A percentile compares a stretch with the other conserved stretches of the same genome.
phyloP scores from a whole-genome alignment of 1,140 invertebrate genomes.

The Araneus ventricosus region DNA sequence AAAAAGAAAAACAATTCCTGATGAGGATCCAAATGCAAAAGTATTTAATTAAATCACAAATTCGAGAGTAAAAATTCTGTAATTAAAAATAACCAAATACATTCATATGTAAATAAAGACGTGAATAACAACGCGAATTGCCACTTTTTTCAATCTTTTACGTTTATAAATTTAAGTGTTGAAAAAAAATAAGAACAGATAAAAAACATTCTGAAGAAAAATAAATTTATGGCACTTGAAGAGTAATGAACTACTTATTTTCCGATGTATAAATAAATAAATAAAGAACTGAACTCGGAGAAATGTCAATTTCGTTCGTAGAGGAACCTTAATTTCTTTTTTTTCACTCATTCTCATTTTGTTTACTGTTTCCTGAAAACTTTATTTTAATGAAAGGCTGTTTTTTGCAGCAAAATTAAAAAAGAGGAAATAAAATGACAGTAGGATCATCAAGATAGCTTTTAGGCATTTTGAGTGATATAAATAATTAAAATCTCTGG shows the following conservation, averaged over 20 bases:
- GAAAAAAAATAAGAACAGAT: neutral
- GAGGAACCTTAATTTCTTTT: neutral
- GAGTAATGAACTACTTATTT: neutral
- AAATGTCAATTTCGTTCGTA: neutral
- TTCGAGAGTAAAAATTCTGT: neutral
- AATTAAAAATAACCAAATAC: slow-evolving; percentile 6
- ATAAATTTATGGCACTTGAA: neutral
- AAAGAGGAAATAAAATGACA: neutral
- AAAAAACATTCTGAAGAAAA: neutral
- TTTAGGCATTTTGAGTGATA: slow-evolving; percentile 43
- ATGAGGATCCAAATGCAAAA: neutral
- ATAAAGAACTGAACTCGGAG: neutral
- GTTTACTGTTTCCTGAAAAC: neutral
- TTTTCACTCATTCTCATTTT: neutral
- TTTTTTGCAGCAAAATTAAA: neutral
- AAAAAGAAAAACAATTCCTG: neutral
- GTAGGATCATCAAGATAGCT: neutral
- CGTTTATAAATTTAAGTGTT: neutral
- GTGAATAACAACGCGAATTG: neutral
- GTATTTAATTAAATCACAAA: slow-evolving; percentile 35
- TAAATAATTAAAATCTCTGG: slow-evolving; percentile 36
- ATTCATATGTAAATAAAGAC: slow-evolving; percentile 13
- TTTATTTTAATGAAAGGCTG: slow-evolving; percentile 26
- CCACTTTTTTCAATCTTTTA: neutral
- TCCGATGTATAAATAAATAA: neutral